These are phyloP conservation scores for Takifugu flavidus DNA, from an alignment of 2,113 vertebrate genomes.

Conservation along the genomic window DNA sequence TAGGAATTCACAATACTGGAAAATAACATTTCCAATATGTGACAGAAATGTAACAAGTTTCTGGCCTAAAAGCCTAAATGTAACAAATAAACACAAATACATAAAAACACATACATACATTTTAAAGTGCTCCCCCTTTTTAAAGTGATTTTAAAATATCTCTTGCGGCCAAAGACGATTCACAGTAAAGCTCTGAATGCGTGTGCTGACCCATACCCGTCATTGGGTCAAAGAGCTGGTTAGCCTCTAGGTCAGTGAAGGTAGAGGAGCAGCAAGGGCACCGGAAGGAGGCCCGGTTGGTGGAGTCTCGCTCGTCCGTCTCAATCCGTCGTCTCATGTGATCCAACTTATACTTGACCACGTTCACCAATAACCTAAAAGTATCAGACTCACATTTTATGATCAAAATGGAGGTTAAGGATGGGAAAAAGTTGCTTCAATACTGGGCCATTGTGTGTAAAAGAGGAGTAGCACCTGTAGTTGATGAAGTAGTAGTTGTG, in stretches of 20 bases:
- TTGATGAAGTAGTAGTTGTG: conserved; percentile 99
- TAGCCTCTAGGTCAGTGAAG: conserved; percentile 96
- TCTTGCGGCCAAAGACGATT: too few relatives aligned
- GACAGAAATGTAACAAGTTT: too few relatives aligned
- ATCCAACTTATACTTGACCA: conserved; percentile 98
- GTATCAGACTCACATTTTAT: not conserved
- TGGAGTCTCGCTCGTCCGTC: conserved; percentile 94
- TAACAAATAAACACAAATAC: too few relatives aligned
- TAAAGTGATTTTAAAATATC: too few relatives aligned
- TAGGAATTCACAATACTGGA: too few relatives aligned
- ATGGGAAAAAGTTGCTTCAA: not conserved
- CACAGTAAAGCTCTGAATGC: too few relatives aligned
- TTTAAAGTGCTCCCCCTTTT: too few relatives aligned
- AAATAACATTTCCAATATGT: too few relatives aligned
- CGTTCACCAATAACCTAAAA: conserved; percentile 86
- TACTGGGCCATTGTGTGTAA: not conserved
- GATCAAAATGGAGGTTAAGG: not conserved
- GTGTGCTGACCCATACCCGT: conserved; percentile 75
- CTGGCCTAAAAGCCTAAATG: too few relatives aligned
- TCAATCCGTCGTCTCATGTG: conserved; percentile 98
- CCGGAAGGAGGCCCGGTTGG: conserved; percentile 93
- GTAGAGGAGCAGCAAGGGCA: conserved; percentile 93
- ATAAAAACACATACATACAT: too few relatives aligned
- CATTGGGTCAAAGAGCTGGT: conserved; percentile 93
- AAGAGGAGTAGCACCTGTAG: conserved; percentile 68